Evolutionary conservation across 2,113 vertebrate species (phyloP).

Genomic region (Callipepla squamata): DNA sequence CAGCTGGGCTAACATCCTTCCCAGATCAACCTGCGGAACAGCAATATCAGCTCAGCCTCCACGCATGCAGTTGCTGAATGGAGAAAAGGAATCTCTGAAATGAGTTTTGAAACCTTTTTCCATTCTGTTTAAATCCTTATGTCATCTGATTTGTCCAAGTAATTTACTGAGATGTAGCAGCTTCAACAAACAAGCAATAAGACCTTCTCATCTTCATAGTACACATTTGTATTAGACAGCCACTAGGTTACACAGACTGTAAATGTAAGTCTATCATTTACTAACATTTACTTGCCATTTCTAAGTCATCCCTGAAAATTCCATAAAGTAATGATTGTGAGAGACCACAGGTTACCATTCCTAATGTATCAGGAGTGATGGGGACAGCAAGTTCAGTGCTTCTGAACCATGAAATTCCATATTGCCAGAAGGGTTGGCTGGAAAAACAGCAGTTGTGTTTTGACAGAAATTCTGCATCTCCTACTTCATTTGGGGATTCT

Average conservation of each 20-base stretch:
- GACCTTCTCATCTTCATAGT: not conserved
- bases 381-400: not conserved
- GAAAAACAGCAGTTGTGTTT: not conserved
- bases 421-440: not conserved
- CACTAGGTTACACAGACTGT: not conserved
- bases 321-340: fast-evolving
- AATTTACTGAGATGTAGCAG: not conserved
- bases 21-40: not conserved
- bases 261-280: not conserved
- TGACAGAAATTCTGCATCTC: not conserved
- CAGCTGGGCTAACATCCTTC: fast-evolving
- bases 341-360: not conserved
- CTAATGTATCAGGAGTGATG: not conserved
- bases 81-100: not conserved
- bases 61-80: fast-evolving
- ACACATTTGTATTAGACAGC: not conserved
- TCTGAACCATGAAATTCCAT: not conserved
- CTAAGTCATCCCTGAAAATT: not conserved
- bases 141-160: not conserved
- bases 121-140: not conserved
- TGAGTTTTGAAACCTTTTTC: fast-evolving
- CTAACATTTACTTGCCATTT: not conserved
- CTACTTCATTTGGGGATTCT: not conserved
- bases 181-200: not conserved
- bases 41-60: not conserved